A percentile compares a stretch with the other conserved stretches of the same genome.
These are phyloP conservation scores for Pelmatolapia mariae DNA, from an alignment of 2,113 vertebrate genomes.

Conservation along the genomic window DNA sequence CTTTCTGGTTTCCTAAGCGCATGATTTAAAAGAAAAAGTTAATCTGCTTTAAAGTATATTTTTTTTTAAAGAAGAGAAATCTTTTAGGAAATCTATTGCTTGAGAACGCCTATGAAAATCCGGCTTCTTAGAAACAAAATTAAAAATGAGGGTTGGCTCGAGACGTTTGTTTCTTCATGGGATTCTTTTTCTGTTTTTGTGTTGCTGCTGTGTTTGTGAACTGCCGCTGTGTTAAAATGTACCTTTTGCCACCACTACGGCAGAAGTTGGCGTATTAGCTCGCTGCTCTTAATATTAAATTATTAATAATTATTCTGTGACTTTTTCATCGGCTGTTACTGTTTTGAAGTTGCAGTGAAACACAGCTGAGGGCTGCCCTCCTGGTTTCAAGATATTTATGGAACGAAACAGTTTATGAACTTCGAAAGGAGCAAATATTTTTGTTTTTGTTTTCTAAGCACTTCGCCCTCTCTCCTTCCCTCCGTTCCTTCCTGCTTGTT, in stretches of 20 bases:
- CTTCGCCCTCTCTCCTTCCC: not conserved
- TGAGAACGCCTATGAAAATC: not conserved
- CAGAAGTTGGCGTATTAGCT: not conserved
- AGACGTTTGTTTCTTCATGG: not conserved
- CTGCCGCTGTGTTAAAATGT: not conserved
- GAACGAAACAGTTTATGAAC: constrained; percentile 31
- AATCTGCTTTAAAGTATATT: not conserved
- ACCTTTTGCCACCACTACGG: not conserved
- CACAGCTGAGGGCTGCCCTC: not conserved
- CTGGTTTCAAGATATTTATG: constrained; percentile 28
- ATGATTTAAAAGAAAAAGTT: not conserved
- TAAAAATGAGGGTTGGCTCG: accelerated
- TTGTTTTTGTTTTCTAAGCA: constrained; percentile 36
- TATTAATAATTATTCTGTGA: not conserved
- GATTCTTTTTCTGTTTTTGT: not conserved
- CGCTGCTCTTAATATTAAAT: constrained; percentile 1
- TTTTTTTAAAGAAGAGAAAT: not conserved
- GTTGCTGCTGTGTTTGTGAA: not conserved
- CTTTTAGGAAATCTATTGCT: not conserved
- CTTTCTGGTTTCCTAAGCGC: not conserved
- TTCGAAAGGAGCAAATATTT: constrained; percentile 11
- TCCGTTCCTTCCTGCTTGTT: constrained; percentile 28
- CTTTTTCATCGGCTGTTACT: not conserved
- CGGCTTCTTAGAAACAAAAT: accelerated
- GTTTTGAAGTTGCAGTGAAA: constrained; percentile 18